A percentile compares a stretch with the other conserved stretches of the same genome.
phyloP scores from a whole-genome alignment of 2,113 vertebrate genomes.

The Eolophus roseicapilla region DNA sequence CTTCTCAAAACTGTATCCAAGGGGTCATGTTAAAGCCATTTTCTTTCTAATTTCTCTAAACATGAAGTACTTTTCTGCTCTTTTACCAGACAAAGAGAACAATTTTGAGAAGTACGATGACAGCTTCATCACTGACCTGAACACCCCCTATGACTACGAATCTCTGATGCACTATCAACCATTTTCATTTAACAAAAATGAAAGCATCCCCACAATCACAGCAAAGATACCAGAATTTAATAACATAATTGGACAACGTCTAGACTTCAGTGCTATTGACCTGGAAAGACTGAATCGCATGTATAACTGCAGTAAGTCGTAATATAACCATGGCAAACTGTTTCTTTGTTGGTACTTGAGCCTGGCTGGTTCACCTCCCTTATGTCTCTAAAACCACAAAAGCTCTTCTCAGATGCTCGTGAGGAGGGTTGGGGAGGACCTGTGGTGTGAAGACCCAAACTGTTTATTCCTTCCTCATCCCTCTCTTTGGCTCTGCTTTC shows the following conservation, averaged over 20 bases:
- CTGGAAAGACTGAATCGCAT: conserved; percentile 86
- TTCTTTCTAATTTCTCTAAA: background rate
- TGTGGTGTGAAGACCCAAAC: background rate
- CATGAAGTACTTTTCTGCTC: background rate
- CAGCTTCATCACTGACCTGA: conserved; percentile 84
- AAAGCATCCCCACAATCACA: conserved; percentile 83
- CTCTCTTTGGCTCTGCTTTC: background rate
- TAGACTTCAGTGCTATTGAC: conserved; percentile 86
- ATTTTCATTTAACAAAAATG: conserved; percentile 88
- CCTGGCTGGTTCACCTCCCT: background rate
- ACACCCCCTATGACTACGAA: conserved; percentile 92
- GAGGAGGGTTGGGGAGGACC: no score
- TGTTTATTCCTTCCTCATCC: background rate
- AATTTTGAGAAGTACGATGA: conserved; percentile 88
- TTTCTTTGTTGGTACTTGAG: background rate
- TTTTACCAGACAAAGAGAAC: conserved; percentile 74
- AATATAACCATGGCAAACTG: background rate
- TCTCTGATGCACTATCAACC: conserved; percentile 91
- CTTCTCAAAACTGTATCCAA: background rate
- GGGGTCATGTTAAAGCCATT: background rate
- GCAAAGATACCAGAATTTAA: conserved; percentile 88
- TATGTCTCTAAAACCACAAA: background rate
- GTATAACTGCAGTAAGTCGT: conserved; percentile 91
- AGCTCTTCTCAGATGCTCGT: background rate
- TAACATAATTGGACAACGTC: conserved; percentile 86